Evolutionary conservation across 2,888 invertebrate species (phyloP).

Genomic region (Nomada ferruginata): DNA sequence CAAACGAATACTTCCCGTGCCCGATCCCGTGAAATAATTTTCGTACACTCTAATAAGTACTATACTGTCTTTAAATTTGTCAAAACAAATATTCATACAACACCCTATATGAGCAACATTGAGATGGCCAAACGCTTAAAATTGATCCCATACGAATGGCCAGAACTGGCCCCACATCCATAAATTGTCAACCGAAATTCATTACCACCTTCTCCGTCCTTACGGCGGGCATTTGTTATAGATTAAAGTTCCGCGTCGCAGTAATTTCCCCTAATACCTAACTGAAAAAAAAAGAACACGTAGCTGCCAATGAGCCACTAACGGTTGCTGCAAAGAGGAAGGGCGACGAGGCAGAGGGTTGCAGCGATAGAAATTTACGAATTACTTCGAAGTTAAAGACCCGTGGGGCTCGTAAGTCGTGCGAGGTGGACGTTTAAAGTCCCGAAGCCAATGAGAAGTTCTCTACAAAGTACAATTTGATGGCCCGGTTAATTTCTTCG

Average conservation of each 20-base stretch:
- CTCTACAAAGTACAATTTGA: slow-evolving; percentile 72
- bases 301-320: not conserved
- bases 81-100: not conserved
- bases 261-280: slow-evolving; percentile 42
- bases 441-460: slow-evolving; percentile 68
- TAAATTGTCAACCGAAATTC: slow-evolving; percentile 15
- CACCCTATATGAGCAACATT: not conserved
- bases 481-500: slow-evolving; percentile 69
- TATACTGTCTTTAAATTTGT: not conserved
- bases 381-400: slow-evolving; percentile 61
- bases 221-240: slow-evolving; percentile 9
- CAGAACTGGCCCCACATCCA: slow-evolving; percentile 3
- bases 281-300: slow-evolving; percentile 20
- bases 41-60: too few species aligned
- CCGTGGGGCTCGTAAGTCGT: slow-evolving; percentile 65
- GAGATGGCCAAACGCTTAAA: not conserved
- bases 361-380: slow-evolving; percentile 61
- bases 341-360: not conserved
- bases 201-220: slow-evolving; percentile 9
- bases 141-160: not conserved
- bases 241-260: slow-evolving; percentile 31
- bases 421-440: slow-evolving; percentile 64
- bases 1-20: too few species aligned
- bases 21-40: too few species aligned
- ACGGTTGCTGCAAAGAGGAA: not conserved